A percentile compares a stretch with the other conserved stretches of the same genome.
Conservation (phyloP, 2,888 invertebrate genomes). For the Coecobrya sp. region DNA sequence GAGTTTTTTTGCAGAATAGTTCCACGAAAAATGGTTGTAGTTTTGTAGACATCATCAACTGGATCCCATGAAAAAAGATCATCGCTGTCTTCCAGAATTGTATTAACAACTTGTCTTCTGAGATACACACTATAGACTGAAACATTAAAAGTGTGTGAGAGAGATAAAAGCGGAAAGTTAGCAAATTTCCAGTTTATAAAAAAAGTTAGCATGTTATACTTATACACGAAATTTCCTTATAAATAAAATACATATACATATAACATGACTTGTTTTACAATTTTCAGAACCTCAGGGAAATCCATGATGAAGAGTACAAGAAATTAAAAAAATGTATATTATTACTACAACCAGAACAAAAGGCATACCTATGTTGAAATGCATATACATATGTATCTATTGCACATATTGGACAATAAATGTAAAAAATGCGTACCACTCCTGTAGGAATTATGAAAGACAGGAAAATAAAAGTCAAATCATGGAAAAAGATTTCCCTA, state of each 20-base stretch:
- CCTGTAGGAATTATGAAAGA: not conserved
- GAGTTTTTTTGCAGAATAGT: not conserved
- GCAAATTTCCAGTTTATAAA: not conserved
- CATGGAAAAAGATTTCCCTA: not conserved
- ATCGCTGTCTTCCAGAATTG: not conserved
- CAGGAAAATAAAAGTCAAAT: not conserved
- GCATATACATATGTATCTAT: no score
- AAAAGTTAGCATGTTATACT: not conserved
- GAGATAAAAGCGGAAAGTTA: not conserved
- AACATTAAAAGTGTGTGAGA: not conserved
- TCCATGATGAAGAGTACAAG: conserved; percentile 44
- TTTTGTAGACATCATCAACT: conserved; percentile 16
- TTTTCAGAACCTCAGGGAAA: conserved; percentile 4
- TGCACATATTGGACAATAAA: no score
- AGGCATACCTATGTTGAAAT: not conserved
- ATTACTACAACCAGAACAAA: no score
- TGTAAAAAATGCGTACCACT: no score
- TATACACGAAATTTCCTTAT: not conserved
- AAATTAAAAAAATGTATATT: conserved; percentile 65
- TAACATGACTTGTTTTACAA: conserved; percentile 14
- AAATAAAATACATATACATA: not conserved
- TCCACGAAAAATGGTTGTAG: not conserved
- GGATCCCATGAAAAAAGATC: not conserved
- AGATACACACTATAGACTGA: not conserved
- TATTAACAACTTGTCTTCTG: conserved; percentile 28